Conservation (phyloP, 2,113 vertebrate genomes). For the Corythaeola cristata region DNA sequence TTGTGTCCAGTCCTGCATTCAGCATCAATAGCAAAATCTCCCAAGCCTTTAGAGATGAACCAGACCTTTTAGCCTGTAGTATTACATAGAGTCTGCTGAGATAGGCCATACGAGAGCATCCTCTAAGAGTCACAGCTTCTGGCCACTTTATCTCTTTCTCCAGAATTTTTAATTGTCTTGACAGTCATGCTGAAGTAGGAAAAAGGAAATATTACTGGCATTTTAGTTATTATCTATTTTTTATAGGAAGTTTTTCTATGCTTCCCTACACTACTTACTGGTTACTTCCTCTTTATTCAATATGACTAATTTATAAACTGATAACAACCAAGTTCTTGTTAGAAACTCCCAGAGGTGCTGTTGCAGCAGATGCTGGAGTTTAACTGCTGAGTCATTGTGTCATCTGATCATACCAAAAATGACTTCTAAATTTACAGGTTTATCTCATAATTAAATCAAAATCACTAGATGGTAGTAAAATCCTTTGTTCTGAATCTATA, state of each 20-base stretch:
- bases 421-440: conserved; percentile 9
- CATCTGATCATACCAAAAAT: conserved; percentile 37
- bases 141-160: not conserved
- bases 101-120: not conserved
- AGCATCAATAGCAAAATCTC: not conserved
- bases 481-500: not conserved
- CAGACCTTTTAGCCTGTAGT: not conserved
- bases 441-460: not conserved
- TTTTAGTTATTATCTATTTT: not conserved
- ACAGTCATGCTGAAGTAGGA: not conserved
- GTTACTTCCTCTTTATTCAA: conserved; percentile 66
- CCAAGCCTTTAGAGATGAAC: not conserved
- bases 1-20: not conserved
- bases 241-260: conserved; percentile 37
- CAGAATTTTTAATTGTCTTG: not conserved
- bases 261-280: conserved; percentile 37
- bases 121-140: not conserved
- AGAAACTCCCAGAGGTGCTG: conserved; percentile 68
- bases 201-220: not conserved
- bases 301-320: conserved; percentile 59
- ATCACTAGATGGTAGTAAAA: not conserved
- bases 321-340: conserved; percentile 63
- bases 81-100: not conserved
- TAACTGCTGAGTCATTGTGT: conserved; percentile 67
- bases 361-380: conserved; percentile 1